Percentiles rank a stretch among this genome's conserved stretches.
Conservation (phyloP, 2,888 invertebrate genomes). For the Tetanocera ferruginea region DNA sequence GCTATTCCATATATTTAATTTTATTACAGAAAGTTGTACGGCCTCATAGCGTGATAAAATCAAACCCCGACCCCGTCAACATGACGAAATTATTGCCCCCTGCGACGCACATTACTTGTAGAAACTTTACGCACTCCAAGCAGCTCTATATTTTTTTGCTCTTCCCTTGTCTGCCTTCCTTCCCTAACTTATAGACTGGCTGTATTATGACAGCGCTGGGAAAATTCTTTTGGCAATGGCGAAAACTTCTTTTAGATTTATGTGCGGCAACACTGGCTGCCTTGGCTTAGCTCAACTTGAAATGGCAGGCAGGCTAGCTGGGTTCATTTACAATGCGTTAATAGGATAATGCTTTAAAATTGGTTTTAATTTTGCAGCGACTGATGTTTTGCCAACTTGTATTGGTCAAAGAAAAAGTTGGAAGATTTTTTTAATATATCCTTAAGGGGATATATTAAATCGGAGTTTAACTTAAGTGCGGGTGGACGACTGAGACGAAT, state of each 20-base stretch:
- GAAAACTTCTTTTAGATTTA: conserved; percentile 27
- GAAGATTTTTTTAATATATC: not conserved
- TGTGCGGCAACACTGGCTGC: conserved; percentile 11
- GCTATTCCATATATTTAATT: not conserved
- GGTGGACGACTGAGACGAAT: not conserved
- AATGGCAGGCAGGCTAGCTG: conserved; percentile 50
- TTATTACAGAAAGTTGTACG: not conserved
- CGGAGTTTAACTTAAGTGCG: not conserved
- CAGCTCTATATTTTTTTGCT: not conserved
- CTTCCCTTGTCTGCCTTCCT: too few species aligned
- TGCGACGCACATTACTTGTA: conserved; percentile 19
- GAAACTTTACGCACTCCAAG: conserved; percentile 20
- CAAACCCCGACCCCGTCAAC: not conserved
- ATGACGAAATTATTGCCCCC: conserved; percentile 16
- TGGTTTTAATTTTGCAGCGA: conserved; percentile 19
- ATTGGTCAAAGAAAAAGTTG: not conserved
- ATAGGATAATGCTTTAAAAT: conserved; percentile 55
- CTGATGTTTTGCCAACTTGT: conserved; percentile 7
- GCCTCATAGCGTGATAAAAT: not conserved
- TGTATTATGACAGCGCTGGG: conserved; percentile 8
- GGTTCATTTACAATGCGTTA: conserved; percentile 59
- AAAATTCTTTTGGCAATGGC: conserved; percentile 6
- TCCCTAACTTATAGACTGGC: too few species aligned
- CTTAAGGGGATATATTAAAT: not conserved
- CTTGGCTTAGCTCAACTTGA: not conserved